Conservation (phyloP, 2,888 invertebrate species). For the Microctonus brassicae region DNA sequence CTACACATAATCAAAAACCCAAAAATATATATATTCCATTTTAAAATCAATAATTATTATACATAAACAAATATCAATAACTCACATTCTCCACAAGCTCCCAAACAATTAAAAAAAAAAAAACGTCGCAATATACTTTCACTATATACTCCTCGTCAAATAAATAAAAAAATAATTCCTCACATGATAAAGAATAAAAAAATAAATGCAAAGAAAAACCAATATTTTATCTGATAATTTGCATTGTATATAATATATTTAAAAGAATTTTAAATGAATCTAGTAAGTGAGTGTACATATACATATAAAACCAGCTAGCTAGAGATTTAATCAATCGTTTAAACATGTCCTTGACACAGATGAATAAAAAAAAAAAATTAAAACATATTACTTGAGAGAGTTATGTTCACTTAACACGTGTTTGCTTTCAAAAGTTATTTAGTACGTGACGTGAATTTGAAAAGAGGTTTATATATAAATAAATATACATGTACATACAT, state of each 20-base stretch:
- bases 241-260: neutral
- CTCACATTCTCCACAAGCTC: no score
- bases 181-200: neutral
- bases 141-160: no score
- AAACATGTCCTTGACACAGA: neutral
- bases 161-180: neutral
- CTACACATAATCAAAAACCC: no score
- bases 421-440: neutral
- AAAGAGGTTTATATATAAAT: neutral
- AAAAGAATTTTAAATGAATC: neutral
- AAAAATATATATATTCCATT: no score
- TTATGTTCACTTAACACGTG: neutral
- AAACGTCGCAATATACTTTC: no score
- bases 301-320: neutral
- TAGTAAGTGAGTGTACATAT: neutral
- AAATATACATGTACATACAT: neutral
- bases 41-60: no score
- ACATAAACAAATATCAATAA: no score
- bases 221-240: neutral
- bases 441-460: neutral
- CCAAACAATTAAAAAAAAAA: no score
- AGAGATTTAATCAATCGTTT: neutral
- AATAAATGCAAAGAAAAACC: neutral
- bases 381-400: neutral
- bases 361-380: neutral